Conservation (phyloP, 2,888 invertebrate species). For the Copidosoma aretas region DNA sequence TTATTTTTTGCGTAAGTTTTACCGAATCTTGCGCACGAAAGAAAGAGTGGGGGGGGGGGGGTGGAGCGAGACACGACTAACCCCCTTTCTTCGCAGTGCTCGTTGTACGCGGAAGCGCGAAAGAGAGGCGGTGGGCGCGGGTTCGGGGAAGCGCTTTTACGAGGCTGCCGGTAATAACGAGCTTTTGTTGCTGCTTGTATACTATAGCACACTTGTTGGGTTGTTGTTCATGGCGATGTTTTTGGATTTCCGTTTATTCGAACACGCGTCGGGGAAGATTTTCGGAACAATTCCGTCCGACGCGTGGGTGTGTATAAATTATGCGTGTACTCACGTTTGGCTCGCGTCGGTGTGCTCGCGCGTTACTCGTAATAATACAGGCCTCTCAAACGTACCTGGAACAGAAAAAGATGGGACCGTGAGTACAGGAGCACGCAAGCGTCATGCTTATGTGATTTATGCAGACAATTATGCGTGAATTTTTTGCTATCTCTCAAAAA, state of each 20-base stretch:
- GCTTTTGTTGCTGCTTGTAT: neutral
- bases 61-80: neutral
- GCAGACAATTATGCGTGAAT: too few species aligned
- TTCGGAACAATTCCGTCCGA: too few species aligned
- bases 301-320: too few species aligned
- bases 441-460: too few species aligned
- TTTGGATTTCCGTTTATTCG: neutral
- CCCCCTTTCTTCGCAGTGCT: neutral
- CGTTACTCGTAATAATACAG: too few species aligned
- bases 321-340: too few species aligned
- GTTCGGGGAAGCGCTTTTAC: neutral
- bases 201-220: too few species aligned
- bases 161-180: neutral
- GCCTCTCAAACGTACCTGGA: constrained; percentile 25
- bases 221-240: neutral
- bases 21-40: neutral
- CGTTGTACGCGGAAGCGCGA: neutral
- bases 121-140: neutral
- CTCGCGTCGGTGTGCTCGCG: too few species aligned
- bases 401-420: constrained; percentile 8
- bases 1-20: neutral
- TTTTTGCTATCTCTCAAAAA: neutral
- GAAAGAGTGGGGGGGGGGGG: neutral
- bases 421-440: too few species aligned
- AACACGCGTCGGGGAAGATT: too few species aligned